Evolutionary conservation across 2,797 vertebrate genomes (phyloP), one percentile per base, ranked within the genome.

Genomic region (Onychomys leucogaster): DNA sequence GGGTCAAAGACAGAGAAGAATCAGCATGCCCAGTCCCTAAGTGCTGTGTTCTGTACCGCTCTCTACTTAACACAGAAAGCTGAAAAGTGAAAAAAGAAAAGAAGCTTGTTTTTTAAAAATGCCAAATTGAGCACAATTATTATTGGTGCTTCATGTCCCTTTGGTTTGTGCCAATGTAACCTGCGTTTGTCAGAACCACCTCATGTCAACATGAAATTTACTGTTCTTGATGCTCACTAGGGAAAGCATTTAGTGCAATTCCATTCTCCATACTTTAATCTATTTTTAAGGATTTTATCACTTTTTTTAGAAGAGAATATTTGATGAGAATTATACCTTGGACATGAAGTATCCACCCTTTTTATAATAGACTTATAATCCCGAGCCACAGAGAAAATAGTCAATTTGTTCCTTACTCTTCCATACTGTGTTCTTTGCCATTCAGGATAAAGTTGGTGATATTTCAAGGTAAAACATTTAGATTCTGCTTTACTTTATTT

Each of bases 401-500:
- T n/a, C 83, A 37, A 1, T 90, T 84, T 90, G 52, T 89, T 94
- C 25, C 61, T 94, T 84, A 73, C 43, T 59, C 52, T 90, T 93
- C 73, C 41, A 32, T 83, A 81, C 37, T 43, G 21, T 55, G 32
- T 91, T 84, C 32, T 75, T 95, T 94, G 75, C 55, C 52, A 16
- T 94, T 94, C 67, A 82, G 78, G 63, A 81, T 29, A 90, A 59
- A 83, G 6, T 49, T 84, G 41, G 63, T 61, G 81, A n/a, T 88
- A 37, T 69, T 95, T 90, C 92, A 71, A 49, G 89, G 29, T n/a
- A 90, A 95, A 94, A 34, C 55, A 81, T 41, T 80, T 19, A 57
- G 84, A 88, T 61, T 61, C 52, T 86, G n/a, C 29, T 71, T 63
- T 80, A 29, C 90, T 95, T 94, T 71, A 76, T 95, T 94, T 71